Evolutionary conservation across 2,797 vertebrate genomes (phyloP).

Genomic region (Pseudocheirus occidentalis): DNA sequence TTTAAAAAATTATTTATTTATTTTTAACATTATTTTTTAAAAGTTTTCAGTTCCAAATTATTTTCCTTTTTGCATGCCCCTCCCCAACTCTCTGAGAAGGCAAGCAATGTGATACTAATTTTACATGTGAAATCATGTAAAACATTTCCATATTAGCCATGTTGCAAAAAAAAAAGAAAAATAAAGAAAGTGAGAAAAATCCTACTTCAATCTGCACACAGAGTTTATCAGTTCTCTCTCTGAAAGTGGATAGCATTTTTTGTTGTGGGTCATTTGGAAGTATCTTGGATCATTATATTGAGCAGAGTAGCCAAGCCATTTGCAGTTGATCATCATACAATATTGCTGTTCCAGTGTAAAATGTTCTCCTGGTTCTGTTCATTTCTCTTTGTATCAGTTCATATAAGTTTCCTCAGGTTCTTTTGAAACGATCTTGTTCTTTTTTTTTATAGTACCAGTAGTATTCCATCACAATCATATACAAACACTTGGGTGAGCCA

Average conservation of each 20-base stretch:
- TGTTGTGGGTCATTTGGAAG: background rate
- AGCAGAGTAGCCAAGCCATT: background rate
- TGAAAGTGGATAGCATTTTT: background rate
- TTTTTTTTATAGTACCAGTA: background rate
- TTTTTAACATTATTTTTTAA: background rate
- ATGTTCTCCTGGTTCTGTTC: background rate
- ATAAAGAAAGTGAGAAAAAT: background rate
- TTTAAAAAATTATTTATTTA: background rate
- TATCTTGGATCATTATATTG: background rate
- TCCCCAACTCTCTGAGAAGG: background rate
- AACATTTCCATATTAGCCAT: background rate
- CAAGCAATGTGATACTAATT: background rate
- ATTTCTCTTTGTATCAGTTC: background rate
- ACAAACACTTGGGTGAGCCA: background rate
- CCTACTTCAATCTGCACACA: background rate
- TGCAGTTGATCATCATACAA: background rate
- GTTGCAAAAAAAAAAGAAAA: background rate
- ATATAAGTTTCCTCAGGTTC: background rate
- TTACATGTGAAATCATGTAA: background rate
- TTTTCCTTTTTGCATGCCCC: background rate
- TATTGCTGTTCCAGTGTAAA: background rate
- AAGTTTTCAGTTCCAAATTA: background rate
- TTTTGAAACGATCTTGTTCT: background rate
- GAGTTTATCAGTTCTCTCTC: background rate
- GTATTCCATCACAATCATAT: background rate